Evolutionary conservation across 2,113 vertebrate genomes (phyloP), one percentile per base, ranked within the genome.

Genomic region (Macquaria ambigua): DNA sequence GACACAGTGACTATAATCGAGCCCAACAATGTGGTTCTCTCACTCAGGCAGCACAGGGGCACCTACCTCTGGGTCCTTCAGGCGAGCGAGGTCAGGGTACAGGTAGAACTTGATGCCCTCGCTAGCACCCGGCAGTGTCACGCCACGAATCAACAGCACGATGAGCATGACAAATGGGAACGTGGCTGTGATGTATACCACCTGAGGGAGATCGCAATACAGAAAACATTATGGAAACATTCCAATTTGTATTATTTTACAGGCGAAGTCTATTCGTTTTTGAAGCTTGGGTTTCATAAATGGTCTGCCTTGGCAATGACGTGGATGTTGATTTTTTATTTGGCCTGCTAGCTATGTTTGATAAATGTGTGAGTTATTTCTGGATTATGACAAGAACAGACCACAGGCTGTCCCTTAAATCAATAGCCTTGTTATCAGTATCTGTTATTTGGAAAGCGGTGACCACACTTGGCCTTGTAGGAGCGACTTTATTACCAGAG

Each of bases 131-230:
- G 98, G 98, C 85, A 99, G 94, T 1, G 98, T 99, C 88, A 99
- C 97, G 0, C 98, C 98, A 21, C 98, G 98, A 77, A 99, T 96
- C 90, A 99, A 93, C 31, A 99, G 95, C 77, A 99, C 96, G 76
- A 99, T 96, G 46, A 99, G 97, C 98, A 99, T 99, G 86, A 98
- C 71, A 15, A 99, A 99, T 0, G 98, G 98, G 92, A 99, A 99
- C 0, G 98, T 99, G 87, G 98, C 98, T 0, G 98, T 99, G 95
- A 99, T 95, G 93, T 99, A 99, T 55, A 99, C 98, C 12, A 97
- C 96, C 96, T 97, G 69, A 11, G 16, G 46, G 71, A 59, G 48
- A 61, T 8, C 39, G 61, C 16, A 72, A 31, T 0, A 81, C 20
- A 66, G 31, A 20, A 15, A 31, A 8, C 34, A 46, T 39, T 14